Evolutionary conservation across 1,140 invertebrate genomes (phyloP).

Genomic region (Sarcophaga peregrina): DNA sequence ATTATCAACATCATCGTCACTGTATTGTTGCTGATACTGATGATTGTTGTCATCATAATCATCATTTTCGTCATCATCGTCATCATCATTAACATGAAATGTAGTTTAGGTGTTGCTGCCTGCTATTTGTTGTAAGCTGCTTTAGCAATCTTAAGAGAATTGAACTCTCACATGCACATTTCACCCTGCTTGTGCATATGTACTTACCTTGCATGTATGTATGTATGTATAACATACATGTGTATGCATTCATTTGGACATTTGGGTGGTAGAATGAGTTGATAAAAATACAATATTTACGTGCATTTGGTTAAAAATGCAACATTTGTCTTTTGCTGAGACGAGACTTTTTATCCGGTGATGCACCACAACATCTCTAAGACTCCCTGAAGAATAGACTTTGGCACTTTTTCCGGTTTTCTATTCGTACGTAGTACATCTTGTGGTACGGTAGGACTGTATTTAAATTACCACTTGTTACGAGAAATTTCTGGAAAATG

Average conservation of each 20-base stretch:
- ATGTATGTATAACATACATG: too few species aligned
- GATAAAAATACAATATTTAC: not conserved
- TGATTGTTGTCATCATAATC: not conserved
- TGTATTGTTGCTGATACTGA: too few species aligned
- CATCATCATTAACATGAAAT: not conserved
- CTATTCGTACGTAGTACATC: not conserved
- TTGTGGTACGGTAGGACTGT: not conserved
- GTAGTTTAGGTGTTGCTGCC: not conserved
- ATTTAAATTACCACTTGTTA: conserved; percentile 4
- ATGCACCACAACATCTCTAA: not conserved
- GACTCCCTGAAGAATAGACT: not conserved
- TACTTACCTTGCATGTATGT: too few species aligned
- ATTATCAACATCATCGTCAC: not conserved
- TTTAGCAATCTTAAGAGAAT: not conserved
- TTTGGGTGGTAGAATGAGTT: not conserved
- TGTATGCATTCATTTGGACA: too few species aligned
- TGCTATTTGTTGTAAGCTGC: not conserved
- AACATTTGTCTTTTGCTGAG: not conserved
- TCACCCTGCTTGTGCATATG: not conserved
- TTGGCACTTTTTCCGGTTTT: not conserved
- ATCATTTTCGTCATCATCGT: not conserved
- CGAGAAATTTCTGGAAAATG: not conserved
- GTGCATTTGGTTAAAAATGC: not conserved
- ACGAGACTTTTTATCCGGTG: not conserved
- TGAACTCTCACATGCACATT: not conserved